phyloP scores from a whole-genome alignment of 2,888 invertebrate species.

The Cryptocheilus praepositus region DNA sequence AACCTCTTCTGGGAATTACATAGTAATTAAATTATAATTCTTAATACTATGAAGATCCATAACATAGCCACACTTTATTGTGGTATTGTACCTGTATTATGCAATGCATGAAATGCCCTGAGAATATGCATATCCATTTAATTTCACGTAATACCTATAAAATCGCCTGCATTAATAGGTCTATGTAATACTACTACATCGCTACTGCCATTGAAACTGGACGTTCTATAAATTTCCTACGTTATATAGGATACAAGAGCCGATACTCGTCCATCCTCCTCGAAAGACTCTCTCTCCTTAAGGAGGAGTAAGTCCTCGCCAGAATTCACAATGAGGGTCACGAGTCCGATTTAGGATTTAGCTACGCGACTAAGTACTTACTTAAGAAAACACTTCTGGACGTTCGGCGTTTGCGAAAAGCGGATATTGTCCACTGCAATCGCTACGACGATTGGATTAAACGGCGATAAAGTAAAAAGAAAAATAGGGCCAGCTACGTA shows the following conservation, averaged over 20 bases:
- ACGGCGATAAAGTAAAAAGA: constrained; percentile 2
- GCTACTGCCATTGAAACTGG: too few relatives aligned
- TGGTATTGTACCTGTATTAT: too few relatives aligned
- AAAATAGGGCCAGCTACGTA: constrained; percentile 25
- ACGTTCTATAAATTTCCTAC: neutral
- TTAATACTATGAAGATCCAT: too few relatives aligned
- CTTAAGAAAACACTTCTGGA: constrained; percentile 44
- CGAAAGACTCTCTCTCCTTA: constrained; percentile 13
- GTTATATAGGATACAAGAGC: constrained; percentile 1
- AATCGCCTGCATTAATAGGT: too few relatives aligned
- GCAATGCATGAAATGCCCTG: too few relatives aligned
- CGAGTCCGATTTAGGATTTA: constrained; percentile 46
- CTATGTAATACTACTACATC: too few relatives aligned
- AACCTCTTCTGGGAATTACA: too few relatives aligned
- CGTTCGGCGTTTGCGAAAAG: constrained; percentile 11
- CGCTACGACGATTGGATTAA: constrained; percentile 39
- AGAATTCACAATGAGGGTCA: constrained; percentile 47
- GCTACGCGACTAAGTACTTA: constrained; percentile 48
- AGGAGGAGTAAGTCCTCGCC: constrained; percentile 25
- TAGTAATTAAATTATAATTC: too few relatives aligned
- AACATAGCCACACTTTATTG: too few relatives aligned
- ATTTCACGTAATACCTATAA: too few relatives aligned
- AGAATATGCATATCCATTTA: too few relatives aligned
- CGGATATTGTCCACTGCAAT: constrained; percentile 23
- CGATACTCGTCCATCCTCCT: neutral